A percentile compares a stretch with the other conserved stretches of the same genome.
phyloP scores from a whole-genome alignment of 1,140 invertebrate species.

The Philotrypesis tridentata region DNA sequence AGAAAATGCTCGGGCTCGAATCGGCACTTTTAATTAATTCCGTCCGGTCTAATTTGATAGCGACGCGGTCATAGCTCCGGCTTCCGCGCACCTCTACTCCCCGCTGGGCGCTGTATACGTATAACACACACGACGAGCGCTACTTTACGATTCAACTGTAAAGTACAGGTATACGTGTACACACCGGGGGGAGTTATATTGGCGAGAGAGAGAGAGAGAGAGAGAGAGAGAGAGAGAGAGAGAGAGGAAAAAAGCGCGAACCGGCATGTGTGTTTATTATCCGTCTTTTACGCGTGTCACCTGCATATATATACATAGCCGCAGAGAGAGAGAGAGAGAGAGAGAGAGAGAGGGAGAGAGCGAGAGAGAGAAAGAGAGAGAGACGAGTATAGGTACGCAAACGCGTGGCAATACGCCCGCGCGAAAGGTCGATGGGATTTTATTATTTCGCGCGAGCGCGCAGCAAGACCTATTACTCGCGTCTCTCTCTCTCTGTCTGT shows the following conservation, averaged over 20 bases:
- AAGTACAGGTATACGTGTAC: no score
- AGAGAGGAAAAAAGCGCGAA: not conserved
- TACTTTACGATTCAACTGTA: conserved; percentile 37
- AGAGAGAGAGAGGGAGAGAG: no score
- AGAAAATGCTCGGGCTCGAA: not conserved
- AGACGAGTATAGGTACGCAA: no score
- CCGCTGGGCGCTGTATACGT: no score
- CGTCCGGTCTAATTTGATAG: not conserved
- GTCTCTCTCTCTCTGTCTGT: no score
- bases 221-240: not conserved
- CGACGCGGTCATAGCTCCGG: not conserved
- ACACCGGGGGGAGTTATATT: not conserved
- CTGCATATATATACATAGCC: not conserved
- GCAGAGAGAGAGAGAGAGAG: no score
- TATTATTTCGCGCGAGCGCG: conserved; percentile 31
- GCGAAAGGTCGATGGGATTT: conserved; percentile 41
- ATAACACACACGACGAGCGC: no score
- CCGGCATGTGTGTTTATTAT: conserved; percentile 17
- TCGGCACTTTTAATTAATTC: conserved; percentile 18
- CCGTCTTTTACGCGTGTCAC: not conserved
- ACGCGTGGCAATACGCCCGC: not conserved
- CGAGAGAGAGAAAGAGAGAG: no score
- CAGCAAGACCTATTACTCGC: not conserved
- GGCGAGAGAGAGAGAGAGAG: no score
- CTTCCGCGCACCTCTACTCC: not conserved